A percentile compares a stretch with the other conserved stretches of the same genome.
Conservation (phyloP, 1,140 invertebrate genomes). For the Cydia amplana region DNA sequence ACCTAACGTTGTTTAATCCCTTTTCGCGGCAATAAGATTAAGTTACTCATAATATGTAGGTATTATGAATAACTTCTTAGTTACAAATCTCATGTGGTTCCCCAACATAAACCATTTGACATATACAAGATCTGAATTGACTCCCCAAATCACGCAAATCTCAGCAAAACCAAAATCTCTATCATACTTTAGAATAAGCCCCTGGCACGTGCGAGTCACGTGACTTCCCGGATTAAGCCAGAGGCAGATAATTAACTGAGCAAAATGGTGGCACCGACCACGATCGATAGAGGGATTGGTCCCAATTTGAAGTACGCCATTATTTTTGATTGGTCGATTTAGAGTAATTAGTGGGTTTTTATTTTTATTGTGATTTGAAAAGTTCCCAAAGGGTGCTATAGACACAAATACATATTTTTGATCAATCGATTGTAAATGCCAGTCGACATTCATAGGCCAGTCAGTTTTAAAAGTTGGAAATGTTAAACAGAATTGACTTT, state of each 20-base stretch:
- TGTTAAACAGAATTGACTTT: no score
- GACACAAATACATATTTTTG: not conserved
- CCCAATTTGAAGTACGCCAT: slow-evolving; percentile 44
- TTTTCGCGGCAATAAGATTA: not conserved
- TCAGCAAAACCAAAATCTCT: slow-evolving; percentile 18
- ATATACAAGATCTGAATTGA: slow-evolving; percentile 1
- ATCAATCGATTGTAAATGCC: not conserved
- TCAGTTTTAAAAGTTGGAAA: no score
- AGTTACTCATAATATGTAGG: not conserved
- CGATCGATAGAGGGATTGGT: slow-evolving; percentile 50
- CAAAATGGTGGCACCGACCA: slow-evolving; percentile 64
- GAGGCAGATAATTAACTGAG: slow-evolving; percentile 73
- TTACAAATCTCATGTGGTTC: not conserved
- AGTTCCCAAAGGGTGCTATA: not conserved
- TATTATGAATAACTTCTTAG: not conserved
- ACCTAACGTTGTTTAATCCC: not conserved
- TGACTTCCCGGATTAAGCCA: slow-evolving; percentile 69
- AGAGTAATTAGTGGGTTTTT: not conserved
- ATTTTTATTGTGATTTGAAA: not conserved
- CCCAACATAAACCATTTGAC: not conserved
- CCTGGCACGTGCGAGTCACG: slow-evolving; percentile 70
- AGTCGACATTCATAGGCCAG: no score
- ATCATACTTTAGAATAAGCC: slow-evolving; percentile 43
- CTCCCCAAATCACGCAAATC: slow-evolving; percentile 20
- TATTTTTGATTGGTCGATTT: slow-evolving; percentile 28